A percentile compares a stretch with the other conserved stretches of the same genome.
Evolutionary conservation across 2,113 vertebrate species (phyloP).

Genomic region (Trogon surrucura): DNA sequence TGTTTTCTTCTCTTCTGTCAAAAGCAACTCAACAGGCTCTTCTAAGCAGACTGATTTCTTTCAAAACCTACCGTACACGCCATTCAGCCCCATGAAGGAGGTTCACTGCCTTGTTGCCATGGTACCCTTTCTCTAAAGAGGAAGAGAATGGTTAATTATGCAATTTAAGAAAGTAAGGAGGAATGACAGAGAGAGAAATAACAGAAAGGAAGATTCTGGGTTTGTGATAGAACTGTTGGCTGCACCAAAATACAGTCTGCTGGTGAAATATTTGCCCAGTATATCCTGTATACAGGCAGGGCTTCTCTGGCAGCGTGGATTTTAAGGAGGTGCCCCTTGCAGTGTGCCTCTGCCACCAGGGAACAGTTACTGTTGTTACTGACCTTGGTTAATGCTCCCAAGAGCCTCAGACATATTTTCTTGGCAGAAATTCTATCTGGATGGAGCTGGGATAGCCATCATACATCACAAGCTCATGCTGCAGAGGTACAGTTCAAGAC

Average conservation of each 20-base stretch:
- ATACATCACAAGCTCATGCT: background rate
- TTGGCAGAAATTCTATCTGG: constrained; percentile 10
- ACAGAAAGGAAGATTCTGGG: constrained; percentile 23
- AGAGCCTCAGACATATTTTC: background rate
- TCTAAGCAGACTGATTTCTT: constrained; percentile 50
- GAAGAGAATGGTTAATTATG: constrained; percentile 71
- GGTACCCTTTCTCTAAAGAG: constrained; percentile 70
- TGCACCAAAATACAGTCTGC: background rate
- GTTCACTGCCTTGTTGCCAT: constrained; percentile 75
- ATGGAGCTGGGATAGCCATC: background rate
- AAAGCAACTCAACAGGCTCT: constrained; percentile 29
- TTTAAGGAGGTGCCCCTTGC: background rate
- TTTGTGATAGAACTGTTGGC: background rate
- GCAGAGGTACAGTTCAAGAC: background rate
- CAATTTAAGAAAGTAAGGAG: constrained; percentile 67
- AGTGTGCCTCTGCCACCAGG: background rate
- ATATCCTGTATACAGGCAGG: background rate
- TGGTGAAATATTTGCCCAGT: background rate
- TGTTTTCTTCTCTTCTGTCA: constrained; percentile 51
- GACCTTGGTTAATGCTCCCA: background rate
- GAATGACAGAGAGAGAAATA: constrained; percentile 4
- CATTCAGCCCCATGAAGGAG: constrained; percentile 63
- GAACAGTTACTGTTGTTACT: background rate
- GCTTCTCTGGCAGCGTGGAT: background rate
- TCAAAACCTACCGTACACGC: constrained; percentile 9